Conservation (phyloP, 1,140 invertebrate species). For the Drosophila paulistorum region DNA sequence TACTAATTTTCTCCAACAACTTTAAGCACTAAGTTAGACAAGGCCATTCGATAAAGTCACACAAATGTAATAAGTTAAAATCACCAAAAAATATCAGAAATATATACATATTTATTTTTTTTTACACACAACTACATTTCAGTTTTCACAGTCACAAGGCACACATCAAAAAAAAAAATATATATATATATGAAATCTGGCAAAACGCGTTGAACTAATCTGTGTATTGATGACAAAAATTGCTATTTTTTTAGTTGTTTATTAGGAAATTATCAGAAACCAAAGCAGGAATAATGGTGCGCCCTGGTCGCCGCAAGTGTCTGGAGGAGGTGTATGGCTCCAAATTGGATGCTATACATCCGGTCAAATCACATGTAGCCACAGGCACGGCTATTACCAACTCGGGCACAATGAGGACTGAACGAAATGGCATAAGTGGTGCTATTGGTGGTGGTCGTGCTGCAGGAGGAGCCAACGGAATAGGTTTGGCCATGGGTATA, state of each 20-base stretch:
- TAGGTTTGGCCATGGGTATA: background rate
- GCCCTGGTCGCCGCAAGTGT: conserved; percentile 61
- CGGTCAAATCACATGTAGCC: conserved; percentile 38
- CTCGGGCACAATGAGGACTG: conserved; percentile 38
- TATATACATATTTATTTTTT: conserved; percentile 29
- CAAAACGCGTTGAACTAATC: conserved; percentile 2
- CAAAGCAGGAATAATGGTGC: conserved; percentile 49
- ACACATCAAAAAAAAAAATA: background rate
- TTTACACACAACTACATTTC: conserved; percentile 45
- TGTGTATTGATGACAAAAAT: background rate
- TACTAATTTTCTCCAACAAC: background rate
- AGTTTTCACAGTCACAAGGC: conserved; percentile 32
- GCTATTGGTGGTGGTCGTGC: conserved; percentile 1
- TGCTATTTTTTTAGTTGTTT: conserved; percentile 13
- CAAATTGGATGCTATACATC: conserved; percentile 59
- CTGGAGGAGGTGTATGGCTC: conserved; percentile 73
- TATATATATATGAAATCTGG: background rate
- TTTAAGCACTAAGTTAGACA: conserved; percentile 39
- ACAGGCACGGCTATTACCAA: conserved; percentile 48
- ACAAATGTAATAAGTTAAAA: conserved; percentile 50
- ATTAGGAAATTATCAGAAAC: background rate
- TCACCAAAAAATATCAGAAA: conserved; percentile 20
- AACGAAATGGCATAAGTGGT: conserved; percentile 6
- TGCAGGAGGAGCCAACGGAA: background rate
- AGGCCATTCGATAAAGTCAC: conserved; percentile 35